Conservation (phyloP, 2,888 invertebrate species). For the Boloria euphrosyne region DNA sequence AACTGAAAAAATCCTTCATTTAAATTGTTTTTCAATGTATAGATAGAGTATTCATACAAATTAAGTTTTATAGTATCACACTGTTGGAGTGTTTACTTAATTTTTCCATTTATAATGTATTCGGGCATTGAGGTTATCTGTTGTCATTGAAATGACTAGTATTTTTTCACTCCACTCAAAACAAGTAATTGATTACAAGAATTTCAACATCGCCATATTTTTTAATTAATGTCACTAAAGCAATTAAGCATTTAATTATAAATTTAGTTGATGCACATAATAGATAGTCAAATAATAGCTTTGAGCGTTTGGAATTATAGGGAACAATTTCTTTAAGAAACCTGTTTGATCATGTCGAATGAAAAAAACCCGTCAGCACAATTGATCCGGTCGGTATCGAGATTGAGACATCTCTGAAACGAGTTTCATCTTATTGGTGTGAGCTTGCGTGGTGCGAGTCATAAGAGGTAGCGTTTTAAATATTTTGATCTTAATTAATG, state of each 20-base stretch:
- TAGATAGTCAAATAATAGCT: slow-evolving; percentile 39
- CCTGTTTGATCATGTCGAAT: slow-evolving; percentile 73
- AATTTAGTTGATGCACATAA: slow-evolving; percentile 23
- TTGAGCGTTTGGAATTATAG: slow-evolving; percentile 46
- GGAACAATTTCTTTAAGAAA: slow-evolving; percentile 62
- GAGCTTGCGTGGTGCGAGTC: slow-evolving; percentile 46
- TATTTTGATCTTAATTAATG: neutral
- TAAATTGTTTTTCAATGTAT: too few species aligned
- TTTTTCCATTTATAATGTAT: too few species aligned
- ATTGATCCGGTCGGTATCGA: slow-evolving; percentile 75
- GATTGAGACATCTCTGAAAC: slow-evolving; percentile 80
- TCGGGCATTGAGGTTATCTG: too few species aligned
- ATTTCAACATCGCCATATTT: slow-evolving; percentile 14
- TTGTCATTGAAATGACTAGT: neutral
- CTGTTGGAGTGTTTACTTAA: too few species aligned
- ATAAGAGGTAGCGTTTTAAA: slow-evolving; percentile 45
- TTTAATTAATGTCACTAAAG: slow-evolving; percentile 25
- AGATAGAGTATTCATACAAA: too few species aligned
- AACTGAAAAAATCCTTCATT: too few species aligned
- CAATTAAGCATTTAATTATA: slow-evolving; percentile 17
- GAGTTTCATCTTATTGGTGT: slow-evolving; percentile 65
- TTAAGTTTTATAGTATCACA: too few species aligned
- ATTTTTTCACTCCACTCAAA: slow-evolving; percentile 2
- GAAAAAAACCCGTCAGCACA: slow-evolving; percentile 74
- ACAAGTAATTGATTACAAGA: neutral